Percentiles rank a stretch among this genome's conserved stretches.
Evolutionary conservation across 37 sponge, comb jelly and placozoan species (phyloP).

Genomic region (Halisarca cf. caerulea): DNA sequence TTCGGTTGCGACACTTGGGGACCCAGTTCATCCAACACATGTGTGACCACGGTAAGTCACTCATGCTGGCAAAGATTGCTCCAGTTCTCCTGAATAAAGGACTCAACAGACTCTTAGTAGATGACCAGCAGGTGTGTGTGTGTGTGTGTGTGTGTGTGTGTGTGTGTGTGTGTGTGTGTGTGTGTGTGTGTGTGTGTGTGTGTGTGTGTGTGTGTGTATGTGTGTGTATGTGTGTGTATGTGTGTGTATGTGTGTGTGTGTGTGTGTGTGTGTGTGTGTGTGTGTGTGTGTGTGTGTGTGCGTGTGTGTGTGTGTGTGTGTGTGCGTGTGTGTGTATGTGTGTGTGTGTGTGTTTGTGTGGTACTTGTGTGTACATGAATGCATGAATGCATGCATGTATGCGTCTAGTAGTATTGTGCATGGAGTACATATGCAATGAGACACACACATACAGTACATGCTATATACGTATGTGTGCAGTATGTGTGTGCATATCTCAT

Average conservation of each 20-base stretch:
- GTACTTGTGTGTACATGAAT: background rate
- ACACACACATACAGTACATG: too few relatives aligned
- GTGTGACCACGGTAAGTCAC: slow-evolving; percentile 19
- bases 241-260: background rate
- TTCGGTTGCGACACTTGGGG: slow-evolving; percentile 25
- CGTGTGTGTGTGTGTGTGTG: background rate
- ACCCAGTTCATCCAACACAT: slow-evolving; percentile 58
- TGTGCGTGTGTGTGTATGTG: background rate
- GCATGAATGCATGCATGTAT: background rate
- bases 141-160: background rate
- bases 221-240: background rate
- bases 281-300: background rate
- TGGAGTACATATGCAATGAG: too few relatives aligned
- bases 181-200: background rate
- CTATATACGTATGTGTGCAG: too few relatives aligned
- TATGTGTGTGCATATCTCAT: too few relatives aligned
- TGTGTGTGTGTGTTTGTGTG: background rate
- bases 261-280: background rate
- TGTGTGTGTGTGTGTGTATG: too few relatives aligned
- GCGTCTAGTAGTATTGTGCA: too few relatives aligned
- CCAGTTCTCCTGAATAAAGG: slow-evolving; percentile 64
- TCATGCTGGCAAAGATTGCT: slow-evolving; percentile 50
- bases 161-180: background rate
- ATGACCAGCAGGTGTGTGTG: background rate
- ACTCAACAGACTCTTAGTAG: slow-evolving; percentile 42